phyloP scores from a whole-genome alignment of 2,888 invertebrate species.

The Salpingus planirostris region DNA sequence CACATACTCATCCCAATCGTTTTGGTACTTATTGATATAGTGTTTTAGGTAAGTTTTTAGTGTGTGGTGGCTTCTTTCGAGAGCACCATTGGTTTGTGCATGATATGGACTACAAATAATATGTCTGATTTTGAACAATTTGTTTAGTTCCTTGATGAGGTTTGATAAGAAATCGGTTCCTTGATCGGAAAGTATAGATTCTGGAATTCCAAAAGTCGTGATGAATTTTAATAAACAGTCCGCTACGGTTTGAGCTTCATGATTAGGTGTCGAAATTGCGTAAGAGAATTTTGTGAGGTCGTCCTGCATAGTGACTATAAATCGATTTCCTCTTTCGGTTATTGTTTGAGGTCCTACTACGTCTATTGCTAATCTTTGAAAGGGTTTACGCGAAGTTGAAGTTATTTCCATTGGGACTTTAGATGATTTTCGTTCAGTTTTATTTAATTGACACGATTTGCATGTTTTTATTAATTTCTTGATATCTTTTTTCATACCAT shows the following conservation, averaged over 20 bases:
- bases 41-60: not conserved
- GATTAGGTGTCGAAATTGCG: constrained; percentile 3
- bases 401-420: constrained; percentile 3
- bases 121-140: not conserved
- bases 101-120: not conserved
- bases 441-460: constrained; percentile 3
- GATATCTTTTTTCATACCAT: constrained; percentile 6
- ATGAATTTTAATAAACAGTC: constrained; percentile 1
- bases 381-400: constrained; percentile 3
- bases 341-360: constrained; percentile 2
- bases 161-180: not conserved
- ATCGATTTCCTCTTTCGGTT: constrained; percentile 1
- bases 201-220: not conserved
- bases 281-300: constrained; percentile 5
- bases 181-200: not conserved
- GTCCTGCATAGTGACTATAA: constrained; percentile 1
- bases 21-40: not conserved
- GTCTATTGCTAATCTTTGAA: constrained; percentile 4
- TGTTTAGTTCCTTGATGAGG: not conserved
- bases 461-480: constrained; percentile 2
- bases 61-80: not conserved
- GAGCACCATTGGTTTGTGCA: not conserved
- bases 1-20: not conserved
- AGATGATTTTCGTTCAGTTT: constrained; percentile 2
- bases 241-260: constrained; percentile 7